These are phyloP conservation scores for Pilophorus perplexus DNA, from an alignment of 2,888 invertebrate species.

Conservation along the genomic window DNA sequence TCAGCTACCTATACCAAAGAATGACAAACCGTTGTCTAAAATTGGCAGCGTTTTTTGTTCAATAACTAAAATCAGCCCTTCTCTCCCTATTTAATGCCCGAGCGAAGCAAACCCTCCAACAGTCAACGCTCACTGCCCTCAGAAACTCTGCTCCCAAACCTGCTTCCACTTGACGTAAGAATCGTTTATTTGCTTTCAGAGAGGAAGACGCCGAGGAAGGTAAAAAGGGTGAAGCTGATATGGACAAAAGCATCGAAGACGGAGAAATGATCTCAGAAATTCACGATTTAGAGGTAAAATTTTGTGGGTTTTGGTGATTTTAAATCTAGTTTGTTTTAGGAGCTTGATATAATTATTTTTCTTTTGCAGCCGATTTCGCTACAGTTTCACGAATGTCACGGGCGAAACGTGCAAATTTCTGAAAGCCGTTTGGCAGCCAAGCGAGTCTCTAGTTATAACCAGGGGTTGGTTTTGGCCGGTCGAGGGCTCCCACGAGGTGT, in stretches of 20 bases:
- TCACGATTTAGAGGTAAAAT: slow-evolving; percentile 39
- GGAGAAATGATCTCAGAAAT: slow-evolving; percentile 43
- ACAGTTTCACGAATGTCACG: slow-evolving; percentile 64
- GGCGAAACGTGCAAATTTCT: slow-evolving; percentile 71
- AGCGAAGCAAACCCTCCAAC: no score
- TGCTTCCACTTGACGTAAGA: neutral
- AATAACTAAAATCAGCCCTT: no score
- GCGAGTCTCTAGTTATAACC: slow-evolving; percentile 78
- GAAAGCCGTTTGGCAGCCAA: slow-evolving; percentile 65
- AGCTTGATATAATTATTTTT: neutral
- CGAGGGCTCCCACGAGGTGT: slow-evolving; percentile 66
- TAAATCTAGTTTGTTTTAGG: neutral
- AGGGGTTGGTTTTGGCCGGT: slow-evolving; percentile 67
- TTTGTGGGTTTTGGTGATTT: neutral
- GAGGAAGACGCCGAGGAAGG: slow-evolving; percentile 45
- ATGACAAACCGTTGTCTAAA: no score
- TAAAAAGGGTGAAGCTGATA: slow-evolving; percentile 44
- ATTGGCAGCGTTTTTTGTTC: no score
- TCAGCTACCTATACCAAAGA: no score
- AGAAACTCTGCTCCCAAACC: neutral
- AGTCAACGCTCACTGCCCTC: neutral
- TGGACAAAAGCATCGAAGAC: slow-evolving; percentile 46
- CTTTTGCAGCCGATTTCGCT: slow-evolving; percentile 40
- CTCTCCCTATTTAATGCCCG: no score
- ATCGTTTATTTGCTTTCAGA: neutral